Conservation (phyloP, 2,888 invertebrate species). For the Drosophila prostipennis region DNA sequence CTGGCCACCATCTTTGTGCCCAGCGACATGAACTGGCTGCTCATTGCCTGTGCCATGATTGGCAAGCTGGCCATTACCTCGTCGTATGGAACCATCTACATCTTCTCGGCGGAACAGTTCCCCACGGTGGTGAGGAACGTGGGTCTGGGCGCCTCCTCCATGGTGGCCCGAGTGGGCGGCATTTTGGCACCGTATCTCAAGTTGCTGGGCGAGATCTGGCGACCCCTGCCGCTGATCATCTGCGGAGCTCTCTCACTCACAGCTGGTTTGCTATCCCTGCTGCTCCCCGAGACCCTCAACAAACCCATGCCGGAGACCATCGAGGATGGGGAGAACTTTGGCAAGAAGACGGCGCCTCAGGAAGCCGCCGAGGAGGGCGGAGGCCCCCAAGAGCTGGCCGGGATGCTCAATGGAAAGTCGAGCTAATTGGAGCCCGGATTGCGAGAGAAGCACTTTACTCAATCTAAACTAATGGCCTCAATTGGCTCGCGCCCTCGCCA, state of each 20-base stretch:
- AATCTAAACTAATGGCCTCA: constrained; percentile 10
- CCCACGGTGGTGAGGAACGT: constrained; percentile 92
- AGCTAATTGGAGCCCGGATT: constrained; percentile 10
- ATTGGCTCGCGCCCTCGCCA: constrained; percentile 19
- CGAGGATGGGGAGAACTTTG: constrained; percentile 90
- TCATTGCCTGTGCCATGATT: constrained; percentile 88
- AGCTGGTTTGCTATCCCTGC: constrained; percentile 89
- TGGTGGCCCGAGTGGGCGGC: constrained; percentile 93
- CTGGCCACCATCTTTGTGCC: constrained; percentile 87
- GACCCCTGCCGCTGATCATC: constrained; percentile 89
- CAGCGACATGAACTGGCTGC: constrained; percentile 85
- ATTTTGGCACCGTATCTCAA: constrained; percentile 90
- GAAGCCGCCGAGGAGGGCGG: constrained; percentile 27
- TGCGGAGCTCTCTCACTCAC: constrained; percentile 90
- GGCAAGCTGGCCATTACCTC: constrained; percentile 90
- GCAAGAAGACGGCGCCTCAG: constrained; percentile 80
- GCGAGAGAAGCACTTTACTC: background rate
- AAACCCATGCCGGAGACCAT: constrained; percentile 92
- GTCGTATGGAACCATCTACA: constrained; percentile 90
- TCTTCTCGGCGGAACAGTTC: constrained; percentile 90
- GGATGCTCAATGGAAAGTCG: constrained; percentile 61
- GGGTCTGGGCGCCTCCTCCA: constrained; percentile 93
- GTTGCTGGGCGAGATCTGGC: constrained; percentile 86
- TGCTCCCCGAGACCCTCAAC: constrained; percentile 92
- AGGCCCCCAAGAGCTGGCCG: constrained; percentile 64